Conservation (phyloP, 2,113 vertebrate genomes). For the Murina feae region DNA sequence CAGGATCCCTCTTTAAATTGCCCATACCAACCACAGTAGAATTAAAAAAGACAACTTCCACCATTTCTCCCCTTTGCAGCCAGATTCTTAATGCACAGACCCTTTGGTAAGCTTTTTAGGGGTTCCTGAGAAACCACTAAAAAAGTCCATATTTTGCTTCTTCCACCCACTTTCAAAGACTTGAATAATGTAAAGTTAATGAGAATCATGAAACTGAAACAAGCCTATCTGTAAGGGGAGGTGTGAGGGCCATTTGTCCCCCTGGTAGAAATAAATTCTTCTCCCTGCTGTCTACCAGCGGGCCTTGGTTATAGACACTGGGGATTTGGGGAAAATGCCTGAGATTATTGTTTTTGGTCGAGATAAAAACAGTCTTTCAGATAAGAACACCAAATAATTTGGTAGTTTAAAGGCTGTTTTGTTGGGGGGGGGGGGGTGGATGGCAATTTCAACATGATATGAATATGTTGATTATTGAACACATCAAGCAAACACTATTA, state of each 20-base stretch:
- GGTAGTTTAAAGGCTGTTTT: background rate
- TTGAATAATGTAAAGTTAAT: slow-evolving; percentile 51
- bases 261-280: background rate
- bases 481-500: slow-evolving; percentile 65
- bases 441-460: slow-evolving; percentile 66
- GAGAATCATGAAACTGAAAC: slow-evolving; percentile 3
- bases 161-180: slow-evolving; percentile 18
- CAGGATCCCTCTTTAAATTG: slow-evolving; percentile 74
- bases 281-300: slow-evolving; percentile 4
- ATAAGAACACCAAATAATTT: slow-evolving; percentile 21
- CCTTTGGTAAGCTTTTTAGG: background rate
- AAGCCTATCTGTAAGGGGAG: background rate
- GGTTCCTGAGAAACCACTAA: slow-evolving; percentile 35
- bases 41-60: slow-evolving; percentile 53
- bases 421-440: background rate
- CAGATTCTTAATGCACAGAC: slow-evolving; percentile 33
- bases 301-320: slow-evolving; percentile 48
- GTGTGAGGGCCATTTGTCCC: background rate
- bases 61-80: slow-evolving; percentile 6
- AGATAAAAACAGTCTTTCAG: slow-evolving; percentile 51
- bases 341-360: slow-evolving; percentile 69
- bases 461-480: slow-evolving; percentile 68
- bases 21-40: slow-evolving; percentile 61
- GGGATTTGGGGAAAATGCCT: slow-evolving; percentile 31
- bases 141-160: slow-evolving; percentile 63